Evolutionary conservation across 2,113 vertebrate genomes (phyloP).

Genomic region (Aegotheles bennettii): DNA sequence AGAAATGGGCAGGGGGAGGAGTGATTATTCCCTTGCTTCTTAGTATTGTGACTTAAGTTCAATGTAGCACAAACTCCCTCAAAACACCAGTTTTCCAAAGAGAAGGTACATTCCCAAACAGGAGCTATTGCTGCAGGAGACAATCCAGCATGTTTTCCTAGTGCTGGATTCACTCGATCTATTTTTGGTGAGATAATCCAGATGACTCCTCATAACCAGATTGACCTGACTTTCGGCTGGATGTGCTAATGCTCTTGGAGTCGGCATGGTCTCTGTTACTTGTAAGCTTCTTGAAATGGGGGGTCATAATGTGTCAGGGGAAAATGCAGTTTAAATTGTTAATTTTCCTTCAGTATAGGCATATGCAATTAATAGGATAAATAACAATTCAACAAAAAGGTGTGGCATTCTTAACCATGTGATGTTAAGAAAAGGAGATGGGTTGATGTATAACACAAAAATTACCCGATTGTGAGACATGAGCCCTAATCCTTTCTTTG

Average conservation of each 20-base stretch:
- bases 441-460: neutral
- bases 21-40: neutral
- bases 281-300: neutral
- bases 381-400: neutral
- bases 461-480: neutral
- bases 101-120: neutral
- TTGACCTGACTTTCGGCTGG: neutral
- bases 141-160: neutral
- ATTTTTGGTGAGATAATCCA: slow-evolving; percentile 43
- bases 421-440: neutral
- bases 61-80: neutral
- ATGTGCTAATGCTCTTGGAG: neutral
- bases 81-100: neutral
- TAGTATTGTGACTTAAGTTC: neutral
- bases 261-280: neutral
- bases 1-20: neutral
- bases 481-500: neutral
- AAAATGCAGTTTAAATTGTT: neutral
- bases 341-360: neutral
- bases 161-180: neutral
- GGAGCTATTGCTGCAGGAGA: neutral
- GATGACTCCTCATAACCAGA: slow-evolving; percentile 1
- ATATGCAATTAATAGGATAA: neutral
- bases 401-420: neutral
- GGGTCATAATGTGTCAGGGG: neutral